Base-by-base conservation (phyloP, 2,888 invertebrate species). In the Matsumyia berberina region DNA sequence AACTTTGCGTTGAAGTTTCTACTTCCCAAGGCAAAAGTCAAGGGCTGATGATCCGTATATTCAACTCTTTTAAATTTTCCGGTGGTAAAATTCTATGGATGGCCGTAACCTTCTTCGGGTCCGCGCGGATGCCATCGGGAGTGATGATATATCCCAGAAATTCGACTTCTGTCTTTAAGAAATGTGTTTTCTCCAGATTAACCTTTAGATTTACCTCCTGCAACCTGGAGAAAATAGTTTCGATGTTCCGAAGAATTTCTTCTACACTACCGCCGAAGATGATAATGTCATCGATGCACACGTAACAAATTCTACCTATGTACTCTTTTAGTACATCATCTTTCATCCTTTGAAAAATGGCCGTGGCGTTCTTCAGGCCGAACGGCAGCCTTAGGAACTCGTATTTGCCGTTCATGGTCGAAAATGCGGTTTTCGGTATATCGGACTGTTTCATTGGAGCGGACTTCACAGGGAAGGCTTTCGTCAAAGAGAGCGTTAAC, bases 301-400 rank as follows among this genome's bases (percentile, higher is more conserved):
- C 37, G 5, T 37, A 37, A n/a, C 37, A n/a, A 4, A 37, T 37
- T 37, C 4, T 37, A n/a, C 37, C 37, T 37, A 51, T 79, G 29
- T 55, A 31, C n/a, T n/a, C n/a, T n/a, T 29, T 29, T 29, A 29
- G 5, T 29, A 88, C 85, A 39, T 87, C 86, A 51, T 88, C 87
- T 0, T 87, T 77, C 79, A 83, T 86, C 5, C 87, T n/a, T 55
- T 87, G 86, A 19, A 87, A 87, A 11, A 86, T 86, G 0, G 86
- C 77, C 1, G 87, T 86, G 12, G 60, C 44, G 1, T 86, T 81
- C 15, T 62, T 46, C 2, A 60, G n/a, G n/a, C n/a, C n/a, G n/a
- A n/a, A n/a, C n/a, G n/a, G n/a, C n/a, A n/a, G n/a, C n/a, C n/a
- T n/a, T 1, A 60, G n/a, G n/a, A n/a, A n/a, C n/a, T n/a, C n/a